Evolutionary conservation across 2,797 vertebrate genomes (phyloP).

Genomic region (Prunella strophiata): DNA sequence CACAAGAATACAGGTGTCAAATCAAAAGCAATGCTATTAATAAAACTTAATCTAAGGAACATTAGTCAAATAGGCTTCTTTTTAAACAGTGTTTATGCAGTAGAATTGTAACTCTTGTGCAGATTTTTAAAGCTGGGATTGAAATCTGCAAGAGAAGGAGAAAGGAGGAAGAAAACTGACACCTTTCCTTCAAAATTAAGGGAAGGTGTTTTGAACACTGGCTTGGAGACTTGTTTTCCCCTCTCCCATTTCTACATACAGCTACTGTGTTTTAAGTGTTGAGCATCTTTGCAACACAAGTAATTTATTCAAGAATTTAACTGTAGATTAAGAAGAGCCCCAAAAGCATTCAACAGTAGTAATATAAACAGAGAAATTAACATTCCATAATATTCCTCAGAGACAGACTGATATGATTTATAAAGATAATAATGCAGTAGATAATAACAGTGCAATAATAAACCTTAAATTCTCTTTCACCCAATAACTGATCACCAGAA

Average conservation of each 20-base stretch:
- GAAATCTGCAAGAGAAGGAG: background rate
- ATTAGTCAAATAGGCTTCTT: background rate
- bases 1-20: background rate
- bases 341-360: background rate
- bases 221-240: background rate
- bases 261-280: background rate
- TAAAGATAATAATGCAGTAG: background rate
- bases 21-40: background rate
- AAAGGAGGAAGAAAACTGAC: background rate
- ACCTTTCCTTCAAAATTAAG: background rate
- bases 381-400: background rate
- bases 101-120: background rate
- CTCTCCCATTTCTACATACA: background rate
- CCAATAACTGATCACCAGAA: background rate
- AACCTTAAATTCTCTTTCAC: background rate
- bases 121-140: background rate
- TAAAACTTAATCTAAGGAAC: background rate
- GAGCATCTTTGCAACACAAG: background rate
- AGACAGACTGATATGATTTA: background rate
- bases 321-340: background rate
- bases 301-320: background rate
- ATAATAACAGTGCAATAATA: background rate
- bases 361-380: background rate
- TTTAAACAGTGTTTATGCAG: background rate
- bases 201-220: background rate